Evolutionary conservation across 2,797 vertebrate species (phyloP), one percentile per base, ranked within the genome.

Genomic region (Sylvia borin): DNA sequence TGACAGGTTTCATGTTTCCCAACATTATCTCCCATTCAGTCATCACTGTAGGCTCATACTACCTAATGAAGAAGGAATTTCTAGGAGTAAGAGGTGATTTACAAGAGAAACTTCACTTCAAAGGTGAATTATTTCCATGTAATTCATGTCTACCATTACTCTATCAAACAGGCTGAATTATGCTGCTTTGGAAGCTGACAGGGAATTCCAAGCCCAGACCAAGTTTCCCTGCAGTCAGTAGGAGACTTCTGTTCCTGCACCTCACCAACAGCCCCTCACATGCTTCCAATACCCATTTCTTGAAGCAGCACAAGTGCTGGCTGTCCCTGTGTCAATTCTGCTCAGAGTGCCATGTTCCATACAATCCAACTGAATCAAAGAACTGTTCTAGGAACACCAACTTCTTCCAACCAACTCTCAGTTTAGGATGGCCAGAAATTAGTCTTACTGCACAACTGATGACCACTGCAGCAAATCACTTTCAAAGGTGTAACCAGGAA

Each of bases 201-300:
- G 25, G 2, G 47, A 60, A 42, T 48, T 32, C 8, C 16, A 61
- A n/a, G 31, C 36, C 27, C 3, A 1, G 9, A 87, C 32, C 22
- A 45, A 32, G 14, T 34, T 26, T n/a, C 38, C 29, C 3, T 54
- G 4, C 16, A 43, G 51, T 19, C 67, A 29, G 5, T 0, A 62
- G 34, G 24, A 80, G 24, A 43, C 13, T 57, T 22, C n/a, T 26
- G 26, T 40, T 70, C 65, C 75, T 77, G 47, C n/a, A 17, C 0
- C 0, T 24, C 68, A 60, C 50, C 68, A 67, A 13, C 21, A 78
- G 82, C 43, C 62, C 53, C 20, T 50, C 8, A 18, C 6, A 7
- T 16, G 32, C 14, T 65, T 50, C n/a, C 54, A 40, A 5, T 1
- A 22, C 9, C 2, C 0, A 0, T 9, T 54, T 57, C 68, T 22